phyloP scores from a whole-genome alignment of 92 coral and sea anemone species.

The Phenganax subtilis region DNA sequence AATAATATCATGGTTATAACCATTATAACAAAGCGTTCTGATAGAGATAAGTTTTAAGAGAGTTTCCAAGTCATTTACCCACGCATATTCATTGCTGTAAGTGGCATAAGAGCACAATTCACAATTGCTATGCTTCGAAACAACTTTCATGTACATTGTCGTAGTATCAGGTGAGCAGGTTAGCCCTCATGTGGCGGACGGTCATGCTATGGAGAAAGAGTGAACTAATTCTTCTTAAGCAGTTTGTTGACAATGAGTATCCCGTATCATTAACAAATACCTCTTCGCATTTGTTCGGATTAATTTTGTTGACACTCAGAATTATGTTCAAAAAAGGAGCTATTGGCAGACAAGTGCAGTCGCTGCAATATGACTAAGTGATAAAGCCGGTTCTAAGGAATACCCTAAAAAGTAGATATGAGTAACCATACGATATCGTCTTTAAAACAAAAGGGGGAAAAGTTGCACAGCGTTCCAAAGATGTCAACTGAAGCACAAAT shows the following conservation, averaged over 20 bases:
- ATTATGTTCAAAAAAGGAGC: neutral
- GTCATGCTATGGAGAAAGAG: neutral
- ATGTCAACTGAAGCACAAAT: constrained; percentile 39
- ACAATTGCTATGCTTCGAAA: too few species aligned
- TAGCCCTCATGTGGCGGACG: too few species aligned
- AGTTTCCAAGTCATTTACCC: too few species aligned
- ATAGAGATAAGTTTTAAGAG: too few species aligned
- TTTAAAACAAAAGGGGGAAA: neutral
- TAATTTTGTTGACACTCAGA: neutral
- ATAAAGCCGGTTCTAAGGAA: neutral
- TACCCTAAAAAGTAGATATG: neutral
- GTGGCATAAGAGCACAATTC: too few species aligned
- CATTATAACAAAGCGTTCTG: too few species aligned
- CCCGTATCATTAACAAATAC: neutral
- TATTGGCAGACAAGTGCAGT: neutral
- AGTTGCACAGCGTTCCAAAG: constrained; percentile 24
- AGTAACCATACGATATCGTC: neutral
- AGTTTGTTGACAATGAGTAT: constrained; percentile 18
- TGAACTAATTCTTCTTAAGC: constrained; percentile 2
- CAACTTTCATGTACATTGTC: too few species aligned
- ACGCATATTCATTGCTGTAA: too few species aligned
- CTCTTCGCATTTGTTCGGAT: constrained; percentile 10
- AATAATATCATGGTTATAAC: too few species aligned
- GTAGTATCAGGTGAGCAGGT: too few species aligned
- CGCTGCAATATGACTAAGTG: neutral